phyloP scores from a whole-genome alignment of 2,888 invertebrate species.

The Neoascia interrupta region DNA sequence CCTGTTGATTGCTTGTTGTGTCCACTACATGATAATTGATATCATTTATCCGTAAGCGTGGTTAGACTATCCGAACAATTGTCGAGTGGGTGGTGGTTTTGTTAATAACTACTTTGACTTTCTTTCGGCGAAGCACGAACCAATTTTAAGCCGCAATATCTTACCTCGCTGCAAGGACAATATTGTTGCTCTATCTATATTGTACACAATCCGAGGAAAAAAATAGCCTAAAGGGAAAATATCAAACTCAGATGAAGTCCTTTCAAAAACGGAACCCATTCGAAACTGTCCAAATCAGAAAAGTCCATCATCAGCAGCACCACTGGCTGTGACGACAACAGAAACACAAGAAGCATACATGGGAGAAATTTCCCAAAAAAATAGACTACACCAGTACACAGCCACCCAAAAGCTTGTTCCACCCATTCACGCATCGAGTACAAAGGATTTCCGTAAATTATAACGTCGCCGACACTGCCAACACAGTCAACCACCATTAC shows the following conservation, averaged over 20 bases:
- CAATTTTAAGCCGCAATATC: too few relatives aligned
- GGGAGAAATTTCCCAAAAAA: too few relatives aligned
- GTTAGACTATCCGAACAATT: background rate
- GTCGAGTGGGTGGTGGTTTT: too few relatives aligned
- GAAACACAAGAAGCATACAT: constrained; percentile 11
- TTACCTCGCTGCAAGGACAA: background rate
- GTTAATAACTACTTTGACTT: too few relatives aligned
- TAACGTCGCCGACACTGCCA: constrained; percentile 45
- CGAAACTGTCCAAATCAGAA: constrained; percentile 39
- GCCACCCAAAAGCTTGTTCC: background rate
- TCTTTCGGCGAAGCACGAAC: too few relatives aligned
- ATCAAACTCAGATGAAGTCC: constrained; percentile 8
- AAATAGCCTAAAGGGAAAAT: background rate
- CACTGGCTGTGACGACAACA: constrained; percentile 10
- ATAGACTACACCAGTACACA: too few relatives aligned
- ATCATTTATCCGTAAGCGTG: too few relatives aligned
- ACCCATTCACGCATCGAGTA: constrained; percentile 49
- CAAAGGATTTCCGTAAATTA: constrained; percentile 66
- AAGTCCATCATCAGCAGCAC: constrained; percentile 25
- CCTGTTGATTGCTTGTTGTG: constrained; percentile 13
- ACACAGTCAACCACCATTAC: constrained; percentile 17
- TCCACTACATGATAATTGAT: constrained; percentile 3
- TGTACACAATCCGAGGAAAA: background rate
- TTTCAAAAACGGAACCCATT: constrained; percentile 22
- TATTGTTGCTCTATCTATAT: background rate